Evolutionary conservation across 2,888 invertebrate species (phyloP).

Genomic region (Aleiodes testaceus): DNA sequence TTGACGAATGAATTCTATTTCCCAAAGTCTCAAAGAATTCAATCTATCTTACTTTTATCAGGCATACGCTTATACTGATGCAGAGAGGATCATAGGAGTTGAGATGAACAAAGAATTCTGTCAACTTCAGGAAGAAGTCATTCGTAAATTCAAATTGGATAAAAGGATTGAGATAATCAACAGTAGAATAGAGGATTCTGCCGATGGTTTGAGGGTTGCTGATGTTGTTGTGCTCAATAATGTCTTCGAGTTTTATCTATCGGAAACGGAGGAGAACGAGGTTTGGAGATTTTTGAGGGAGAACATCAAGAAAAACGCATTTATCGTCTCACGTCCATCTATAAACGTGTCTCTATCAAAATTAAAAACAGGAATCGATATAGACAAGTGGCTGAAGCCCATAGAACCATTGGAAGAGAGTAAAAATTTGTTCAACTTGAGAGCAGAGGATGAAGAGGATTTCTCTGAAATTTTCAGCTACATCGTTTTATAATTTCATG

Average conservation of each 20-base stretch:
- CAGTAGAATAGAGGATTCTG: slow-evolving; percentile 76
- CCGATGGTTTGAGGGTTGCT: slow-evolving; percentile 75
- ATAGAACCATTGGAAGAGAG: slow-evolving; percentile 59
- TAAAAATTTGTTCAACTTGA: slow-evolving; percentile 36
- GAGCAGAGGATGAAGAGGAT: slow-evolving; percentile 39
- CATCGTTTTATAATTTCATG: slow-evolving; percentile 52
- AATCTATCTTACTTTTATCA: slow-evolving; percentile 62
- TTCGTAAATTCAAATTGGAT: slow-evolving; percentile 75
- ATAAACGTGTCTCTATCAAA: slow-evolving; percentile 75
- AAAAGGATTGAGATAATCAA: slow-evolving; percentile 76
- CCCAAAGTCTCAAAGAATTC: background rate
- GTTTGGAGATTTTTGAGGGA: slow-evolving; percentile 78
- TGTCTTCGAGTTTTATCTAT: slow-evolving; percentile 81
- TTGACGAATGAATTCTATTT: background rate
- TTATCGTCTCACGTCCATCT: slow-evolving; percentile 77
- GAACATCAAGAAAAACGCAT: slow-evolving; percentile 75
- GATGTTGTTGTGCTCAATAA: slow-evolving; percentile 80
- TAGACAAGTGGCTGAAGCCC: slow-evolving; percentile 74
- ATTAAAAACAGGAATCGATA: slow-evolving; percentile 74
- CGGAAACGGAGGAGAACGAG: slow-evolving; percentile 76
- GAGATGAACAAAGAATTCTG: slow-evolving; percentile 82
- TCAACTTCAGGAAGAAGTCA: slow-evolving; percentile 77
- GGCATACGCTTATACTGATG: slow-evolving; percentile 78
- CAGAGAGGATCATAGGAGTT: slow-evolving; percentile 78
- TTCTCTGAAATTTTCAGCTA: slow-evolving; percentile 56